These are phyloP conservation scores for Drosophila histrio DNA, from an alignment of 2,888 invertebrate genomes.

Conservation along the genomic window DNA sequence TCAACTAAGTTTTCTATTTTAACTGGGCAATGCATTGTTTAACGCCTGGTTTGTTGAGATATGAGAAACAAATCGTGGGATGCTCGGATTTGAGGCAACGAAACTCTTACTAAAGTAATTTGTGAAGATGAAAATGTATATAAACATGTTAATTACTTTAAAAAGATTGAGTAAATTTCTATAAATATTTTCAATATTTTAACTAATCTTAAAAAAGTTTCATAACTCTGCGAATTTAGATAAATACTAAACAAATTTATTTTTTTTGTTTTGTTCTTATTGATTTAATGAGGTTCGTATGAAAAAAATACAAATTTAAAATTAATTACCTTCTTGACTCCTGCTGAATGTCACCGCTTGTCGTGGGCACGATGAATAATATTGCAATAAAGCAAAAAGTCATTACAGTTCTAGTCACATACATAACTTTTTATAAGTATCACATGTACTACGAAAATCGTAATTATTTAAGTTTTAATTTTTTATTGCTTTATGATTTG, in stretches of 20 bases:
- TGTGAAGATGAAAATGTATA: background rate
- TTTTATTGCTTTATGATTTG: constrained; percentile 2
- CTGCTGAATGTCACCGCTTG: constrained; percentile 19
- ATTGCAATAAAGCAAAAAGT: constrained; percentile 33
- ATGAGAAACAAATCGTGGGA: background rate
- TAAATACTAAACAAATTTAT: no score
- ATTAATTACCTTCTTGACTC: constrained; percentile 26
- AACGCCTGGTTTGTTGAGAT: background rate
- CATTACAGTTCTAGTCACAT: constrained; percentile 50
- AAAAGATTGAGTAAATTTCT: no score
- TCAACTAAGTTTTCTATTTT: background rate
- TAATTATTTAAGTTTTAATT: background rate
- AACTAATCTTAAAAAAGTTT: no score
- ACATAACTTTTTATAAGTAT: constrained; percentile 43
- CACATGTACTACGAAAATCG: constrained; percentile 10
- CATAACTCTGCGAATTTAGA: no score
- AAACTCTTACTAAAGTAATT: no score
- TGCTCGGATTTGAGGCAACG: background rate
- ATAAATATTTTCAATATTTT: no score
- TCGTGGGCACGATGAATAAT: constrained; percentile 26
- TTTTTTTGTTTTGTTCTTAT: background rate
- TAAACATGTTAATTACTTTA: no score
- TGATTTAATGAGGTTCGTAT: background rate
- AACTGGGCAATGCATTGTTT: background rate
- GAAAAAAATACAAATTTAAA: constrained; percentile 4